Conservation (phyloP, 2,113 vertebrate genomes). For the Oreotrochilus melanogaster region DNA sequence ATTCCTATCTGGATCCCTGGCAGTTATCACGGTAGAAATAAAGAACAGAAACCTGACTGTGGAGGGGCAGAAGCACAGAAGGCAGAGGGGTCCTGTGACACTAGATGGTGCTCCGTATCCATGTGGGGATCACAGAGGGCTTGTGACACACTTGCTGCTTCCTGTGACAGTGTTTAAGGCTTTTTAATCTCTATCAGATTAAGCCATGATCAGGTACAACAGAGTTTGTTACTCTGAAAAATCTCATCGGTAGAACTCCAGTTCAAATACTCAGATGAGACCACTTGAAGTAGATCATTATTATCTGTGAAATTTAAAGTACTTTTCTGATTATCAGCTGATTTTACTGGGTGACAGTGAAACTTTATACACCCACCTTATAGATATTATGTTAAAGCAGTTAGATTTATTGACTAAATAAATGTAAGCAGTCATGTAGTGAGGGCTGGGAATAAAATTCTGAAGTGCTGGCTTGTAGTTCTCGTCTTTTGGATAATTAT, state of each 20-base stretch:
- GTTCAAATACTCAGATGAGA: not conserved
- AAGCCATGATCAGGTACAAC: not conserved
- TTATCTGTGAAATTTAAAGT: not conserved
- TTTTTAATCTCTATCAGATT: not conserved
- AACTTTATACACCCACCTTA: not conserved
- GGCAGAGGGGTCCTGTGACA: not conserved
- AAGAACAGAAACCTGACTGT: not conserved
- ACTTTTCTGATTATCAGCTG: not conserved
- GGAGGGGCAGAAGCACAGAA: not conserved
- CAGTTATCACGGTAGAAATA: not conserved
- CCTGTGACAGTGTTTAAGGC: not conserved
- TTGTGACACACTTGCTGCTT: not conserved
- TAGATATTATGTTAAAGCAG: not conserved
- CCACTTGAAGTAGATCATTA: not conserved
- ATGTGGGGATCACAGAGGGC: not conserved
- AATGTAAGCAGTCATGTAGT: not conserved
- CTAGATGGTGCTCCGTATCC: not conserved
- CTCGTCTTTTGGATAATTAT: not conserved
- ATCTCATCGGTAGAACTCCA: not conserved
- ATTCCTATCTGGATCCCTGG: not conserved
- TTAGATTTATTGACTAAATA: not conserved
- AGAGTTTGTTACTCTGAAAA: not conserved
- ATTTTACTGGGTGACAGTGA: not conserved
- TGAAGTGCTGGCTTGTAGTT: not conserved
- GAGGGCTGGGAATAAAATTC: not conserved